Evolutionary conservation across 1,140 invertebrate species (phyloP), one percentile per base, ranked within the genome.

Genomic region (Zaprionus taronus): DNA sequence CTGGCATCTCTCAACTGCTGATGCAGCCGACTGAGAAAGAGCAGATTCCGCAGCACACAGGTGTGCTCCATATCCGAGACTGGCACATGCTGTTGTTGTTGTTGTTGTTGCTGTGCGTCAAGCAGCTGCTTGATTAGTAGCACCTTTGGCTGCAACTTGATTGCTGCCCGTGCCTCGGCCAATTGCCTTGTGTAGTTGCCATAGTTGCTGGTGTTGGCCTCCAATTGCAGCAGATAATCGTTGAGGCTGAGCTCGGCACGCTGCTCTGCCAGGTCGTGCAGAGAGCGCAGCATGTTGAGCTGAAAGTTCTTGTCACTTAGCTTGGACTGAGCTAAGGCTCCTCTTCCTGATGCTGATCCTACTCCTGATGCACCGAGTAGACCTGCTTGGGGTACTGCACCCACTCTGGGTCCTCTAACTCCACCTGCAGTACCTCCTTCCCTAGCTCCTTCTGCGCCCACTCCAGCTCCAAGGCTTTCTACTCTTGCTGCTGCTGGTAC

Each of bases 111-210:
- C 7, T 74, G 56, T 0, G 68, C 67, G 26, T 92, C 91, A 5
- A 92, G 51, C 26, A 87, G 60, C 34, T 92, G 91, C 53, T 90
- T 92, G 41, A 92, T 80, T 1, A 92, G 74, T 28, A 89, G 57
- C 57, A 87, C 77, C 72, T 92, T 92, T 5, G 58, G 3, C 26
- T 73, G 74, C 1, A 91, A 34, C 41, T 72, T 76, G 0, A 14
- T n/a, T 1, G 68, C 44, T 0, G 71, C 49, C 0, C 71, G 51
- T 2, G 71, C 85, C 1, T 17, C n/a, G 17, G 26, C 15, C n/a
- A 90, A n/a, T 3, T 82, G 72, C 0, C 4, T 22, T 2, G 44
- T 60, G 34, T 91, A 82, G 57, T 86, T 83, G 49, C 7, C 58
- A 68, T 77, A 81, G 20, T 38, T 53, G 15, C 36, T 22, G 66